Evolutionary conservation across 2,797 vertebrate species (phyloP).

Genomic region (Halcyon leucocephala): DNA sequence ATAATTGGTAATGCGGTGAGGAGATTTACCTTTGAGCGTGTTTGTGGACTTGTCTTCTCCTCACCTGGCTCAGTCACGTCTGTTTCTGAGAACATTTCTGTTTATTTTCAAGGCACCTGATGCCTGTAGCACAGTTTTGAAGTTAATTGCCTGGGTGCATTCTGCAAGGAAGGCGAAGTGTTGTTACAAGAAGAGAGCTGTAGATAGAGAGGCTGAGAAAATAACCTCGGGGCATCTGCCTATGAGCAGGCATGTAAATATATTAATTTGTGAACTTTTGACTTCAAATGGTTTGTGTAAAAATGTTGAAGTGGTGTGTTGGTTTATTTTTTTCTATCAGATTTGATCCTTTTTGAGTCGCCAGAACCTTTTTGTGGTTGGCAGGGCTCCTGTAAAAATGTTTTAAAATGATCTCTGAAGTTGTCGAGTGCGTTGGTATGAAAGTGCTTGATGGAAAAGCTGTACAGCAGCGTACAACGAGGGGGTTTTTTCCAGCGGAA

Average conservation of each 20-base stretch:
- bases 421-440: slow-evolving; percentile 38
- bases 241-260: slow-evolving; percentile 42
- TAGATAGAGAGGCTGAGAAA: slow-evolving; percentile 42
- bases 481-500: neutral
- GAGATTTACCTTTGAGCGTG: neutral
- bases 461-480: slow-evolving; percentile 16
- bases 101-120: slow-evolving; percentile 58
- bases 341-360: slow-evolving; percentile 70
- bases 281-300: slow-evolving; percentile 59
- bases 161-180: neutral
- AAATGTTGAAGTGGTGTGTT: slow-evolving; percentile 55
- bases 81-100: neutral
- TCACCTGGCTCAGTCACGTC: neutral
- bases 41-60: neutral
- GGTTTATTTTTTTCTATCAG: neutral
- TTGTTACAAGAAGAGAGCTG: slow-evolving; percentile 13
- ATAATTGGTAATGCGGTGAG: neutral
- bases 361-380: slow-evolving; percentile 70
- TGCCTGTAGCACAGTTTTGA: slow-evolving; percentile 47
- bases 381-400: slow-evolving; percentile 60
- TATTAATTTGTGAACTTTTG: slow-evolving; percentile 65
- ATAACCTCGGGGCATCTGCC: slow-evolving; percentile 49
- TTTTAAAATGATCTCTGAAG: slow-evolving; percentile 63
- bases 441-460: slow-evolving; percentile 50
- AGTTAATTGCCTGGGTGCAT: slow-evolving; percentile 69